Conservation (phyloP, 2,888 invertebrate species). For the Halictus quadricinctus region DNA sequence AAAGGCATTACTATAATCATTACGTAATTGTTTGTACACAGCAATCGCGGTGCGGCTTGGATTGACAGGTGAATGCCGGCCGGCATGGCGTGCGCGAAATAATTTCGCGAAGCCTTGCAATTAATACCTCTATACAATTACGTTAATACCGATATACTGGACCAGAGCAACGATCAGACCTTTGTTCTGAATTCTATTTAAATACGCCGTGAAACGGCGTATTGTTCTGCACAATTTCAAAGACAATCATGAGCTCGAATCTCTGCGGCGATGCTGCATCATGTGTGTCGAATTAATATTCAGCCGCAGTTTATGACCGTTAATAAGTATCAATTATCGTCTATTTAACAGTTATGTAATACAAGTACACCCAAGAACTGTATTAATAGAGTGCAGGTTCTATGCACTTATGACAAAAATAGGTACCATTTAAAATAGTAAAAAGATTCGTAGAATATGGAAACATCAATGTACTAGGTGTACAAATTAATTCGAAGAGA, state of each 20-base stretch:
- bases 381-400: background rate
- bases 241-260: background rate
- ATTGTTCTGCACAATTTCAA: background rate
- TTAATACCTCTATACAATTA: conserved; percentile 10
- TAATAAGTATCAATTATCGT: background rate
- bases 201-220: too few relatives aligned
- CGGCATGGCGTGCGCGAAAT: background rate
- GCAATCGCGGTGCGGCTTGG: background rate
- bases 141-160: background rate
- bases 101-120: conserved; percentile 15
- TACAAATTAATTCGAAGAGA: background rate
- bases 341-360: background rate
- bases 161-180: background rate
- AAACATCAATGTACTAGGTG: background rate
- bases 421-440: background rate
- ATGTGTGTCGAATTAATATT: background rate
- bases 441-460: background rate
- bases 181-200: conserved; percentile 7
- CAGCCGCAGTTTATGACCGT: background rate
- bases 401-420: background rate
- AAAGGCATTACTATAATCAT: conserved; percentile 35
- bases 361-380: background rate
- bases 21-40: conserved; percentile 17
- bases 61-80: conserved; percentile 11
- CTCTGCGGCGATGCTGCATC: background rate